phyloP scores from a whole-genome alignment of 2,888 invertebrate species.

The Imbricaverruca yamaguchii region DNA sequence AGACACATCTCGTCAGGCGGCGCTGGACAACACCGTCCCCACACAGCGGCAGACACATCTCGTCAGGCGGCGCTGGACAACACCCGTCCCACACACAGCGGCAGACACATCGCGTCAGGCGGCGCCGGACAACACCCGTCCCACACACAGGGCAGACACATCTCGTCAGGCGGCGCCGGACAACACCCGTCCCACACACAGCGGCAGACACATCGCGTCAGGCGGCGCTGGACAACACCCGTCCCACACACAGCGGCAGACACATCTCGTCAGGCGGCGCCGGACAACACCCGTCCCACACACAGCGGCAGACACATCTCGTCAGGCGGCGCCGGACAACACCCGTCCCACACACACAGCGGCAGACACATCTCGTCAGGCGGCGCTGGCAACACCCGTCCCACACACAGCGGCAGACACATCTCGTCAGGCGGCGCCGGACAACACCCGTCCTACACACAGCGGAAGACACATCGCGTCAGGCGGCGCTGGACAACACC shows the following conservation, averaged over 20 bases:
- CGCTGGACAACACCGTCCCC: slow-evolving; percentile 22
- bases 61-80: too few relatives aligned
- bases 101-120: slow-evolving; percentile 29
- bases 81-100: not conserved
- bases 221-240: slow-evolving; percentile 32
- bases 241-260: too few relatives aligned
- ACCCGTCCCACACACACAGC: not conserved
- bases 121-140: slow-evolving; percentile 27
- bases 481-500: slow-evolving; percentile 32
- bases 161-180: too few relatives aligned
- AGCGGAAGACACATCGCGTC: slow-evolving; percentile 17
- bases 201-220: slow-evolving; percentile 21
- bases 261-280: too few relatives aligned
- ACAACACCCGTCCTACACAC: not conserved
- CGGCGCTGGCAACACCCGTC: slow-evolving; percentile 27
- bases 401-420: too few relatives aligned
- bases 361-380: slow-evolving; percentile 30
- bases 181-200: not conserved
- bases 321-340: slow-evolving; percentile 33
- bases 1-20: slow-evolving; percentile 32
- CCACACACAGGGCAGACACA: too few relatives aligned
- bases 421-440: too few relatives aligned
- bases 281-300: not conserved
- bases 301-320: not conserved
- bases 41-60: not conserved